Evolutionary conservation across 2,113 vertebrate genomes (phyloP), one percentile per base, ranked within the genome.

Genomic region (Rhagologus leucostigma): DNA sequence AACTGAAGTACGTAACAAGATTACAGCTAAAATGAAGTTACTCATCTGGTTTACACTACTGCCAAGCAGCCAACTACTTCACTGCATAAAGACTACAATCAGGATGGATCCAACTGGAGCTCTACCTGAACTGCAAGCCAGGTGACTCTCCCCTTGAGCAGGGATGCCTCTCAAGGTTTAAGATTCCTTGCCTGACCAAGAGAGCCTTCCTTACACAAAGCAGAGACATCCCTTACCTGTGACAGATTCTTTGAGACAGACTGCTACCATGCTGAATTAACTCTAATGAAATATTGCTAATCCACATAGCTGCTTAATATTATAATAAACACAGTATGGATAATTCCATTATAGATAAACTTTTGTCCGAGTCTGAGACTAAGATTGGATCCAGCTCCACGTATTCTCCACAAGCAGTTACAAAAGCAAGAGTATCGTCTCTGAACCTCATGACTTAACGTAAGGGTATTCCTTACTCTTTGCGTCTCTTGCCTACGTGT

Each of bases 401-500:
- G 0, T 29, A 69, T 14, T 33, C 62, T 68, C 22, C 35, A 50
- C 42, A 37, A 37, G 13, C 35, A 56, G 27, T 44, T 37, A 44
- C 56, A 32, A 56, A 69, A 75, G 62, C 18, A 62, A 62, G 9
- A 16, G 11, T 11, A 7, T 35, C 18, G 33, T 9, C 56, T 46
- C 41, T n/a, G 24, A 87, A 47, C 5, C 1, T 35, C 15, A 7
- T 35, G 17, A 62, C 24, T 32, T 32, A 53, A 83, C 19, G 8
- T 2, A 19, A 62, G 26, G 11, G 26, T 37, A 27, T 16, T 60
- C 23, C 19, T 80, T 55, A 33, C 46, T 59, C 53, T 42, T 29
- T 2, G 0, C 23, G 49, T 55, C 39, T 35, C 30, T 14, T 4
- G 42, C 33, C 47, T 33, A 27, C 2, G 0, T n/a, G 32, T 33